Evolutionary conservation across 1,140 invertebrate genomes (phyloP).

Genomic region (Phocides pigmalion): DNA sequence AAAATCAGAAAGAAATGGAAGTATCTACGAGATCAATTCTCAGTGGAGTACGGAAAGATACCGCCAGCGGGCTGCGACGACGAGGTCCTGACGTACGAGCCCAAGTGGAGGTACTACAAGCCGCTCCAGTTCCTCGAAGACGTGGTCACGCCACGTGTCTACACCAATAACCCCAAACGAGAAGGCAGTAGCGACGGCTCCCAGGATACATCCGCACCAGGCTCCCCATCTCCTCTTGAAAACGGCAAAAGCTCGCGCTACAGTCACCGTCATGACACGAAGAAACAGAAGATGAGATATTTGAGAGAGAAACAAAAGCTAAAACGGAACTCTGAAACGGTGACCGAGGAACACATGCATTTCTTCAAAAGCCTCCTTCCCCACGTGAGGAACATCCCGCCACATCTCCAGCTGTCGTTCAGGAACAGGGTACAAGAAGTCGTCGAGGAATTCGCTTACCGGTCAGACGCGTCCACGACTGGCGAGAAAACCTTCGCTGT

Average conservation of each 20-base stretch:
- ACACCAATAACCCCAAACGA: conserved; percentile 1
- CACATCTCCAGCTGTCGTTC: conserved; percentile 21
- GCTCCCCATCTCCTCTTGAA: not conserved
- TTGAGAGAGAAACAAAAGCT: conserved; percentile 12
- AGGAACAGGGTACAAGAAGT: conserved; percentile 19
- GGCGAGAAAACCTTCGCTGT: not conserved
- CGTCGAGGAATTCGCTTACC: conserved; percentile 24
- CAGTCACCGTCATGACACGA: not conserved
- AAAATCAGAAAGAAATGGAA: conserved; percentile 37
- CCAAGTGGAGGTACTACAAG: conserved; percentile 32
- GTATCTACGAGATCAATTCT: conserved; percentile 31
- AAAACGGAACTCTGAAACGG: not conserved
- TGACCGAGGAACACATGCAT: conserved; percentile 26
- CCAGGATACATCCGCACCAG: not conserved
- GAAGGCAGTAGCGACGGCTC: conserved; percentile 1
- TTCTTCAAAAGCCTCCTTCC: conserved; percentile 39
- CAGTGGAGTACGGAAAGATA: conserved; percentile 33
- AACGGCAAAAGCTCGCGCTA: not conserved
- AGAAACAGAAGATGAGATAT: not conserved
- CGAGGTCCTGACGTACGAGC: conserved; percentile 6
- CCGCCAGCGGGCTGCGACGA: conserved; percentile 15
- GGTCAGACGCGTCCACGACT: not conserved
- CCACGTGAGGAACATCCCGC: conserved; percentile 32
- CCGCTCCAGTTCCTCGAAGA: conserved; percentile 31
- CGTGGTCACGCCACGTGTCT: conserved; percentile 25